These are phyloP conservation scores for Lycaon pictus DNA, from an alignment of 2,113 vertebrate species.

Conservation along the genomic window DNA sequence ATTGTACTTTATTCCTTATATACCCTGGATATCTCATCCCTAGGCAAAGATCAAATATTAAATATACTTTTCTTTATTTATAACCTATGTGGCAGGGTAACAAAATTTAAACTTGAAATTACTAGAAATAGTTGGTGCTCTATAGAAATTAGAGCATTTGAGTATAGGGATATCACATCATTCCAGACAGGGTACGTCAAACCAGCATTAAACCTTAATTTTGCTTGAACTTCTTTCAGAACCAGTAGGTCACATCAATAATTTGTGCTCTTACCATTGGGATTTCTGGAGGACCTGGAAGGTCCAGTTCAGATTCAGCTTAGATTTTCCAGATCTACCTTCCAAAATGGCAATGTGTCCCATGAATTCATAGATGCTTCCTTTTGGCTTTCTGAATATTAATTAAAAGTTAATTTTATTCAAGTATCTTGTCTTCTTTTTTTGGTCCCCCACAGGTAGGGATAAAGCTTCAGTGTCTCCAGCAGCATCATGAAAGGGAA, in stretches of 20 bases:
- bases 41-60: conserved; percentile 12
- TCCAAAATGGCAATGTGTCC: background rate
- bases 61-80: conserved; percentile 7
- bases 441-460: background rate
- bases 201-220: background rate
- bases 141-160: background rate
- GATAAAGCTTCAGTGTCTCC: background rate
- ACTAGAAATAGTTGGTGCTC: background rate
- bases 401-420: conserved; percentile 16
- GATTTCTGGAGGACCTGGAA: background rate
- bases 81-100: background rate
- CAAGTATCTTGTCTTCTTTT: background rate
- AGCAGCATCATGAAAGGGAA: background rate
- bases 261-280: background rate
- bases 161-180: background rate
- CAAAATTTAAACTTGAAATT: background rate
- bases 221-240: background rate
- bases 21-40: background rate
- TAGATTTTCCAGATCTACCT: background rate
- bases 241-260: background rate
- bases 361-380: background rate
- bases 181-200: background rate
- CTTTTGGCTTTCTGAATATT: conserved; percentile 3
- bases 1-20: background rate
- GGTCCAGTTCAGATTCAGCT: background rate